phyloP scores from a whole-genome alignment of 2,113 vertebrate species.

The Gorsachius goisagi region DNA sequence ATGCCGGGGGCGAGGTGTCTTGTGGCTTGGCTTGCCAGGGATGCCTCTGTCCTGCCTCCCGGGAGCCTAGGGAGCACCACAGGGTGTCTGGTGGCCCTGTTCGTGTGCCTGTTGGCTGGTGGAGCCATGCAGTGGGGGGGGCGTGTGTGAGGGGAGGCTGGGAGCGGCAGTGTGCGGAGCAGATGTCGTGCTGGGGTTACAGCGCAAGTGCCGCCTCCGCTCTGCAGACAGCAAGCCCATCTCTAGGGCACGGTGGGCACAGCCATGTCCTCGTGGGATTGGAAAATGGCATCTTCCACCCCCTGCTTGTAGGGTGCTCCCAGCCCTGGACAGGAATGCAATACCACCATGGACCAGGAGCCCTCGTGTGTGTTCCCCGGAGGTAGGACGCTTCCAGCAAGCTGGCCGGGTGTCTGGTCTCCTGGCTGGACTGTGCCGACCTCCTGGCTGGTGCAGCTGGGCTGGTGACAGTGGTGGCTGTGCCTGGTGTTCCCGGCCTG shows the following conservation, averaged over 20 bases:
- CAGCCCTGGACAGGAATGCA: not conserved
- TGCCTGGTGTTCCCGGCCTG: not conserved
- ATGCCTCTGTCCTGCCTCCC: fast-evolving
- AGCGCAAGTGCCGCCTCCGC: fast-evolving
- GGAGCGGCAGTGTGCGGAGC: fast-evolving
- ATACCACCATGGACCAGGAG: not conserved
- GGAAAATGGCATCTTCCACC: not conserved
- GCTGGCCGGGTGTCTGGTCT: not conserved
- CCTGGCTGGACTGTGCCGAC: not conserved
- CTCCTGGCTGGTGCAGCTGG: not conserved
- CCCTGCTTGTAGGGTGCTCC: not conserved
- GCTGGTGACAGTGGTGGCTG: not conserved
- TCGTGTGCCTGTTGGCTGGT: fast-evolving
- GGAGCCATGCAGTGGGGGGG: not conserved
- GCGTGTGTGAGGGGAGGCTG: not conserved
- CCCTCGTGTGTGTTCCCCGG: fast-evolving
- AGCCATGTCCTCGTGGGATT: not conserved
- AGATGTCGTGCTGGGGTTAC: not conserved
- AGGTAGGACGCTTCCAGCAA: not conserved
- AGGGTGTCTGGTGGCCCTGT: not conserved
- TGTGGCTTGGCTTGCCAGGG: not conserved
- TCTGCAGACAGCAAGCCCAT: not conserved
- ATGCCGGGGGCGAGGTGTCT: fast-evolving
- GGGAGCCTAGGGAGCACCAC: not conserved
- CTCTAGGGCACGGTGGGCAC: fast-evolving